Evolutionary conservation across 2,888 invertebrate species (phyloP), one percentile per base, ranked within the genome.

Genomic region (Monochamus alternatus): DNA sequence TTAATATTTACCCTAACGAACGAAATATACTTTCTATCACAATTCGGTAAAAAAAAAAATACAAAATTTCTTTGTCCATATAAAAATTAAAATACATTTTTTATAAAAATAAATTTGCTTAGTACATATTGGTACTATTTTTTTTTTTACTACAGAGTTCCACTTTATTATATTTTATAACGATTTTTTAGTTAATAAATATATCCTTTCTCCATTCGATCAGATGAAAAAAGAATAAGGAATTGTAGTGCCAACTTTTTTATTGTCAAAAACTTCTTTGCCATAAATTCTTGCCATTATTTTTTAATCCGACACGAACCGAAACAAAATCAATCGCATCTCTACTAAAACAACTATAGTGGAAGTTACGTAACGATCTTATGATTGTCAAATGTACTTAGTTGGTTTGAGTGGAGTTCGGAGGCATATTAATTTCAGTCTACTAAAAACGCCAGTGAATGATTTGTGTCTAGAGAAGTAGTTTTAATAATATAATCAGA

Each of bases 391-490:
- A 47, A 64, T 31, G 64, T 64, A 47, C 30, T 30, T 47, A 47
- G 44, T 64, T 64, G 47, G 14, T 30, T 64, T 47, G 44, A 30
- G 31, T 14, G n/a, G 31, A 64, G 22, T 3, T 69, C 60, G 43
- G 3, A 55, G 55, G 55, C 58, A 55, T 44, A 66, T 68, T 60
- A 55, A 64, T 72, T 69, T 74, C 55, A 64, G 59, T 62, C 70
- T 63, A 78, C 85, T 84, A 84, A 84, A 84, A 85, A 83, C 84
- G 84, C 84, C 83, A 84, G 84, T 73, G 82, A 82, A 86, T 84
- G 83, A 85, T 87, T 86, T 86, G 87, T 88, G 88, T 88, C 87
- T 88, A 88, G 88, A 85, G 82, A 83, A 85, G 87, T 88, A 88
- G 87, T 86, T 85, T 85, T 86, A 86, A 85, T 84, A 86, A 84